Conservation (phyloP, 2,113 vertebrate species). For the Terrapene triunguis region DNA sequence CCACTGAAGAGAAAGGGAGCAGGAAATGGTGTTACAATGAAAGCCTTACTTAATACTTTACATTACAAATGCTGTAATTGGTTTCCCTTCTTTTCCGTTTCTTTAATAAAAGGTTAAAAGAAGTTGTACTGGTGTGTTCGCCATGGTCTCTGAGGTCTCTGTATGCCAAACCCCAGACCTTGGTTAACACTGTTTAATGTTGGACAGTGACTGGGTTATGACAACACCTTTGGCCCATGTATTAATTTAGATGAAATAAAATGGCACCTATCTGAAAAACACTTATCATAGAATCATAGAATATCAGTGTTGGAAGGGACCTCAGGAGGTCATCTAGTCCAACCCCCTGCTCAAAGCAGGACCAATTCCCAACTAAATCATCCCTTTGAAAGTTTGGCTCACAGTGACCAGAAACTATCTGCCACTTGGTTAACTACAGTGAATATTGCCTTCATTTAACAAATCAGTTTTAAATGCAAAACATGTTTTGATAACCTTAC, state of each 20-base stretch:
- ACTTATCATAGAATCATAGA: not conserved
- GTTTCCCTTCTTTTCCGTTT: not conserved
- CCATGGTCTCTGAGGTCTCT: not conserved
- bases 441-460: not conserved
- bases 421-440: not conserved
- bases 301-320: no score
- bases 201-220: not conserved
- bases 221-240: not conserved
- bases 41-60: not conserved
- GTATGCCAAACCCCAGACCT: not conserved
- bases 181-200: not conserved
- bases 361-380: no score
- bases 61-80: not conserved
- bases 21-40: not conserved
- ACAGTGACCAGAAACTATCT: not conserved
- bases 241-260: no score
- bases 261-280: not conserved
- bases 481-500: not conserved
- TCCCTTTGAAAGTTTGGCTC: not conserved
- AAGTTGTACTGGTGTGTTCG: not conserved
- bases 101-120: not conserved
- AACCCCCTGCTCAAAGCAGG: no score
- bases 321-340: no score
- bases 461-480: constrained; percentile 6
- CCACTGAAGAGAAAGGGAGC: not conserved